A percentile compares a stretch with the other conserved stretches of the same genome.
Conservation (phyloP, 2,797 vertebrate genomes). For the Balearica regulorum region DNA sequence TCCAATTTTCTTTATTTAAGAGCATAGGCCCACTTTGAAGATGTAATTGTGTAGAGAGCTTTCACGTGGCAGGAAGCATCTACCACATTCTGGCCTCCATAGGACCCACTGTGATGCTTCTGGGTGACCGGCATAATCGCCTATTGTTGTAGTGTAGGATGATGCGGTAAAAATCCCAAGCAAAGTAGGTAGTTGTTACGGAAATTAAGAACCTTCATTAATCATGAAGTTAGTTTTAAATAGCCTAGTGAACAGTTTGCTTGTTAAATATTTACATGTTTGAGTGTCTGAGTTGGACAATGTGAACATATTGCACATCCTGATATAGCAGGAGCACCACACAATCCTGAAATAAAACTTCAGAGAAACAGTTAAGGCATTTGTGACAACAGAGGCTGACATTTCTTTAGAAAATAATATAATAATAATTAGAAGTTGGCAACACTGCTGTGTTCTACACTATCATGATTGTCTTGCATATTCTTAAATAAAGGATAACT, state of each 20-base stretch:
- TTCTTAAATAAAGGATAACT: neutral
- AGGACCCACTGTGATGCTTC: neutral
- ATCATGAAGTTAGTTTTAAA: neutral
- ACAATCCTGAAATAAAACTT: neutral
- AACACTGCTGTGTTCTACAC: neutral
- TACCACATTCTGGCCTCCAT: neutral
- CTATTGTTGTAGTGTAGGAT: neutral
- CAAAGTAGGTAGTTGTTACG: neutral
- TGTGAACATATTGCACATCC: neutral
- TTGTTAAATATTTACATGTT: neutral
- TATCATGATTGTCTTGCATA: neutral
- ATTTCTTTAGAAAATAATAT: neutral
- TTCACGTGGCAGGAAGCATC: neutral
- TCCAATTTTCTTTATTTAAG: neutral
- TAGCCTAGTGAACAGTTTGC: neutral
- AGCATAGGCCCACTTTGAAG: neutral
- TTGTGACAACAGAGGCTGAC: neutral
- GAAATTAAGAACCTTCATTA: constrained; percentile 6
- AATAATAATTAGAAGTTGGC: neutral
- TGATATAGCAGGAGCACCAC: neutral
- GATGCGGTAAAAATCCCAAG: neutral
- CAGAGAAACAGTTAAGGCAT: neutral
- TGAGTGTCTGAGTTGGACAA: neutral
- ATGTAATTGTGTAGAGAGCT: neutral
- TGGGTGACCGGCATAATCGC: neutral